These are phyloP conservation scores for Gobius niger DNA, from an alignment of 2,113 vertebrate species.

Conservation along the genomic window DNA sequence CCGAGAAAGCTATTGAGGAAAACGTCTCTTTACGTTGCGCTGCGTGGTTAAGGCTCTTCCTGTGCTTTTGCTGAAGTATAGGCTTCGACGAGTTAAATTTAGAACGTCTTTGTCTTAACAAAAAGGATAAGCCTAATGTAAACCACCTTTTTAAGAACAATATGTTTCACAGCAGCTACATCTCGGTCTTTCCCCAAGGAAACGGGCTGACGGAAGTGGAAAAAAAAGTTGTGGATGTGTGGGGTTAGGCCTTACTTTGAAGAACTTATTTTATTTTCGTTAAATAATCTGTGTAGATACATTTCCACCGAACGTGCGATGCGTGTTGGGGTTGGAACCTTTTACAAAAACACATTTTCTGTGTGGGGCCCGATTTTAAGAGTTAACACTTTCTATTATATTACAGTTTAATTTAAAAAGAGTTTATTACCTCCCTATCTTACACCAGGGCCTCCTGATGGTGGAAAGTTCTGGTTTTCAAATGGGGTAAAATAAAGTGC, in stretches of 20 bases:
- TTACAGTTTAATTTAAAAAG: no score
- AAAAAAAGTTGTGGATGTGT: background rate
- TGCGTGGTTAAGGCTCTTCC: background rate
- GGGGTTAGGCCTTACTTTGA: no score
- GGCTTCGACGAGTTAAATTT: slow-evolving; percentile 20
- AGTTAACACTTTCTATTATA: no score
- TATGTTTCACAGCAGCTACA: background rate
- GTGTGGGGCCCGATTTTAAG: no score
- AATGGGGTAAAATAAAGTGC: slow-evolving; percentile 39
- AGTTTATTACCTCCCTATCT: slow-evolving; percentile 22
- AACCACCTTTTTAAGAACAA: slow-evolving; percentile 13
- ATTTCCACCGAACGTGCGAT: no score
- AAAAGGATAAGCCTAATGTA: slow-evolving; percentile 7
- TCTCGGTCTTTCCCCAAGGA: slow-evolving; percentile 16
- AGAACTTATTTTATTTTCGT: no score
- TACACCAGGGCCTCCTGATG: slow-evolving; percentile 31
- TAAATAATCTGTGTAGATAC: no score
- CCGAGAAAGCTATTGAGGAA: background rate
- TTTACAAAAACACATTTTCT: no score
- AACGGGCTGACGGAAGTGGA: background rate
- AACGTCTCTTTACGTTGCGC: background rate
- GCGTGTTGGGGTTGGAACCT: no score
- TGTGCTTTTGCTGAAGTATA: slow-evolving; percentile 16
- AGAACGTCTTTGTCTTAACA: slow-evolving; percentile 26
- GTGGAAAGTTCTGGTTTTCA: slow-evolving; percentile 41